phyloP scores from a whole-genome alignment of 2,797 vertebrate species.

The Lepilemur septentrionalis region DNA sequence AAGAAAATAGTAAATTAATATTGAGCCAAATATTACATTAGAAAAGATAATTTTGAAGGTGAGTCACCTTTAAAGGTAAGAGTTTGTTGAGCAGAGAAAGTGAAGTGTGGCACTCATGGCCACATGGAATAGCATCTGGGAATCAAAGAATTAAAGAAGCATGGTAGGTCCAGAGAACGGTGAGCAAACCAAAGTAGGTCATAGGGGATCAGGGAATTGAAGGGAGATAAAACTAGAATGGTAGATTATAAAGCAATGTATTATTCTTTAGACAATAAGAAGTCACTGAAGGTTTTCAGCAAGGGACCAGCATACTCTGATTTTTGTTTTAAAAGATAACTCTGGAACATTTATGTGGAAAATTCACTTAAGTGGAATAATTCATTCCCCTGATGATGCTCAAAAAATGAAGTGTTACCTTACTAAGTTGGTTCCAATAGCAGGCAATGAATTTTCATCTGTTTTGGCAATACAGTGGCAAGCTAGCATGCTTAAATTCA shows the following conservation, averaged over 20 bases:
- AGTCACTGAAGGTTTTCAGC: neutral
- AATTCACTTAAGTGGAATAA: constrained; percentile 40
- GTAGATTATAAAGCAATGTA: neutral
- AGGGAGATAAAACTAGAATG: neutral
- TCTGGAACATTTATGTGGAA: constrained; percentile 35
- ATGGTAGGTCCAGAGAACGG: neutral
- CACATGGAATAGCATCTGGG: neutral
- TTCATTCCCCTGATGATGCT: constrained; percentile 14
- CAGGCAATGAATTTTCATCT: constrained; percentile 66
- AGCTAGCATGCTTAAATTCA: constrained; percentile 45
- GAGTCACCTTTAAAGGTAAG: neutral
- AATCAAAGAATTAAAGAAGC: neutral
- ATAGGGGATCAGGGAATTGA: neutral
- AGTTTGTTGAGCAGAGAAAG: neutral
- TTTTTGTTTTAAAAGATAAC: constrained; percentile 38
- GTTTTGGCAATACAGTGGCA: constrained; percentile 54
- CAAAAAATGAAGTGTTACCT: constrained; percentile 51
- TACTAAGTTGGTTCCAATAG: constrained; percentile 43
- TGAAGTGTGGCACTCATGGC: neutral
- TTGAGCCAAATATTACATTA: neutral
- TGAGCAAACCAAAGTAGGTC: neutral
- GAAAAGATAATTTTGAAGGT: neutral
- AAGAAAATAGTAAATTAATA: neutral
- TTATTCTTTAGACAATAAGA: constrained; percentile 13
- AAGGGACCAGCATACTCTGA: neutral